Base-by-base conservation (phyloP, 2,888 invertebrate genomes). In the Cataglyphis livida region DNA sequence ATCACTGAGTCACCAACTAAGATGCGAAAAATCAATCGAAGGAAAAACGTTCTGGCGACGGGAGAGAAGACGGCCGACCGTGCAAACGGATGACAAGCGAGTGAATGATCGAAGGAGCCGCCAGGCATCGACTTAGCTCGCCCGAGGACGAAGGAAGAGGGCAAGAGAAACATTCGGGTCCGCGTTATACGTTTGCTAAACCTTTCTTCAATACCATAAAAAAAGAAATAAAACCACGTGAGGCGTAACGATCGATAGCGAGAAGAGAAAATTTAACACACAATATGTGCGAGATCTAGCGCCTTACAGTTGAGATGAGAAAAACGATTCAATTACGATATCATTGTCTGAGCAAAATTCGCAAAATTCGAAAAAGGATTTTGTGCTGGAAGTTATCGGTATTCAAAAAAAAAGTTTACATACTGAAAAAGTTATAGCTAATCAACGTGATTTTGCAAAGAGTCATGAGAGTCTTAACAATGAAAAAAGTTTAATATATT, bases 81-180 rank as follows among this genome's bases (percentile, higher is more conserved):
- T 83, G 81, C 87, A 88, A 91, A 91, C 91, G 90, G 89, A 90
- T 90, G 92, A 92, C 91, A 92, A 91, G 89, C 90, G 90, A 91
- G 91, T 90, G 93, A 93, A 92, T 88, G 90, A 88, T 87, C 89
- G 87, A 85, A 89, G 87, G 85, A 85, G 82, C 85, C 21, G 75
- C 54, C 38, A 79, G 87, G 82, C 84, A 82, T 79, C 85, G 85
- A 78, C 84, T 85, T 83, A 2, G 86, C 85, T 87, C 84, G 85
- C 89, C 74, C 66, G 85, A 87, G 85, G 86, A 90, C 85, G 88
- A 88, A 87, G 87, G 83, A 89, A 88, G 83, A 87, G 85, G 85
- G 68, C 1, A 18, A 48, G 48, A 48, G 18, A 83, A 85, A 82
- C 71, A 84, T 62, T n/a, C 61, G 71, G 65, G 78, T 71, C 70